Conservation (phyloP, 2,888 invertebrate genomes). For the Agrilus mali region DNA sequence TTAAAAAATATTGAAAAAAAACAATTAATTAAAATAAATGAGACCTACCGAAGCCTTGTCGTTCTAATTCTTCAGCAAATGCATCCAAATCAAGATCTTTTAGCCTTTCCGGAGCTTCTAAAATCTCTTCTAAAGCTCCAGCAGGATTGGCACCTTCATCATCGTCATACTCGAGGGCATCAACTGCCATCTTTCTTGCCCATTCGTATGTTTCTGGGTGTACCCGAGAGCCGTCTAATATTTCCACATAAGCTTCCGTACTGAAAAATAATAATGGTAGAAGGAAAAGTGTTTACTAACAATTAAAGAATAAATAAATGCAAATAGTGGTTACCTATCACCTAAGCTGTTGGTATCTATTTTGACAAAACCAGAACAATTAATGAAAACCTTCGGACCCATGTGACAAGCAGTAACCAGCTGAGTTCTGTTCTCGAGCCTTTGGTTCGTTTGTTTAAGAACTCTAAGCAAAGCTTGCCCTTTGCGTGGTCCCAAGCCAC, state of each 20-base stretch:
- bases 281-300: background rate
- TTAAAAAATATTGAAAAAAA: background rate
- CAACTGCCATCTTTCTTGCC: conserved; percentile 99
- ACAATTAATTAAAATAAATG: background rate
- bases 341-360: conserved; percentile 94
- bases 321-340: conserved; percentile 41
- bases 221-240: conserved; percentile 92
- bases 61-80: conserved; percentile 91
- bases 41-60: conserved; percentile 47
- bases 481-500: conserved; percentile 93
- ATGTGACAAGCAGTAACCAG: conserved; percentile 91
- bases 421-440: conserved; percentile 88
- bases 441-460: conserved; percentile 81
- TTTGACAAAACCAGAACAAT: conserved; percentile 97
- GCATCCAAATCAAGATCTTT: conserved; percentile 97
- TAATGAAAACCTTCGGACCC: conserved; percentile 92
- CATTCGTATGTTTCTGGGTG: conserved; percentile 99
- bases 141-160: conserved; percentile 95
- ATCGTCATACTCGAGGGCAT: conserved; percentile 96
- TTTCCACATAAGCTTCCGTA: conserved; percentile 90
- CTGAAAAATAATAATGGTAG: conserved; percentile 28
- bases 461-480: conserved; percentile 76
- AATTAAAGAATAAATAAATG: background rate
- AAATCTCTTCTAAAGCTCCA: conserved; percentile 92
- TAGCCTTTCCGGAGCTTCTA: conserved; percentile 86